Evolutionary conservation across 2,113 vertebrate genomes (phyloP).

Genomic region (Laticauda colubrina): DNA sequence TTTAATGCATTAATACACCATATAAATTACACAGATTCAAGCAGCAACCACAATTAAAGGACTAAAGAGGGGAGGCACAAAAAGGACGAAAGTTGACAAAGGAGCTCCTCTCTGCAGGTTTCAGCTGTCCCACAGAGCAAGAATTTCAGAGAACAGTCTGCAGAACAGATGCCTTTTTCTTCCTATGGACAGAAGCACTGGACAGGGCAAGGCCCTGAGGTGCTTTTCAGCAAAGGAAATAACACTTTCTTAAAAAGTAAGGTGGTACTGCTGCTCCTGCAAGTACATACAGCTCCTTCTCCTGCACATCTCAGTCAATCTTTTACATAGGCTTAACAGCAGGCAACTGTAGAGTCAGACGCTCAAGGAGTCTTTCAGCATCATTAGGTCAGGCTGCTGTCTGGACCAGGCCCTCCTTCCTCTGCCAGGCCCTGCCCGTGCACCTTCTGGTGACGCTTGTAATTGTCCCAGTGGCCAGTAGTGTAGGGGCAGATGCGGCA

Average conservation of each 20-base stretch:
- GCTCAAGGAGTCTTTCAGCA: background rate
- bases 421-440: slow-evolving; percentile 74
- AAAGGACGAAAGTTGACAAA: slow-evolving; percentile 19
- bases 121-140: background rate
- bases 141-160: background rate
- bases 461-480: slow-evolving; percentile 99
- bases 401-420: slow-evolving; percentile 32
- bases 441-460: slow-evolving; percentile 97
- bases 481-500: slow-evolving; percentile 91
- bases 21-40: slow-evolving; percentile 67
- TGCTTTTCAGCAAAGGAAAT: background rate
- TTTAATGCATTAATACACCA: slow-evolving; percentile 68
- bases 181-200: background rate
- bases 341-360: background rate
- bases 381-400: background rate
- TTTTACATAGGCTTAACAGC: background rate
- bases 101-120: background rate
- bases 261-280: background rate
- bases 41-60: slow-evolving; percentile 32
- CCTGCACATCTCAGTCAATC: background rate
- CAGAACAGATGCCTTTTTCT: background rate
- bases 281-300: background rate
- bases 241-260: background rate
- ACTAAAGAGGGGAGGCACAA: background rate
- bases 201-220: background rate